Base-by-base conservation (phyloP, 2,113 vertebrate genomes). In the Thalassarche chlororhynchos region DNA sequence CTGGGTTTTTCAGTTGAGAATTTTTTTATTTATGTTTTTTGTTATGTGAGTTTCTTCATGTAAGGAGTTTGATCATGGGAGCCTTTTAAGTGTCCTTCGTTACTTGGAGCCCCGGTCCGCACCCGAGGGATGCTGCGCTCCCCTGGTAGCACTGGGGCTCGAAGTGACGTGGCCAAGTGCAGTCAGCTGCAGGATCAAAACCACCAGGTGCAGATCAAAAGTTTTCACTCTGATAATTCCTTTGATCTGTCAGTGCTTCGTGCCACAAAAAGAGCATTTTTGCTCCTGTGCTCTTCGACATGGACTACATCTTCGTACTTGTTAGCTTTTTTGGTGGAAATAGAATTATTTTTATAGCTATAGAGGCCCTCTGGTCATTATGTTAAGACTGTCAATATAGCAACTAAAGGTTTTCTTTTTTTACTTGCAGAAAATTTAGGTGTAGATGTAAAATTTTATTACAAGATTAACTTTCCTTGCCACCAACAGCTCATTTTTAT, bases 1-100 rank as follows among this genome's bases (percentile, higher is more conserved):
- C 90, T 86, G 87, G 79, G 31, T 16, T 46, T 94, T 83, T 87
- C 93, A 69, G 54, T 74, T 87, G 70, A 51, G 69, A 36, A 14
- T 20, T 88, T 87, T 89, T 49, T 62, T 34, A 20, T 81, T 36
- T 66, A 6, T 44, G 14, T 7, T 29, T 71, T 69, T 83, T 68
- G 51, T 75, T 58, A 26, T 0, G 3, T 61, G 82, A 90, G 84
- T 93, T 96, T 52, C 84, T 96, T 91, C 75, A 31, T 61, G 44
- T 75, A 80, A 70, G 10, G 82, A 85, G 54, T 93, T 91, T 86
- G 94, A 77, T 89, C 82, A 8, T 23, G 83, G 96, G 94, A 97
- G 96, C 95, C 93, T 91, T 97, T 68, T 34, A 87, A 96, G 96
- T 97, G 95, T 93, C 96, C 95, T 94, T 96, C 16, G 40, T 79